Evolutionary conservation across 1,140 invertebrate species (phyloP), one percentile per base, ranked within the genome.

Genomic region (Conus betulinus): DNA sequence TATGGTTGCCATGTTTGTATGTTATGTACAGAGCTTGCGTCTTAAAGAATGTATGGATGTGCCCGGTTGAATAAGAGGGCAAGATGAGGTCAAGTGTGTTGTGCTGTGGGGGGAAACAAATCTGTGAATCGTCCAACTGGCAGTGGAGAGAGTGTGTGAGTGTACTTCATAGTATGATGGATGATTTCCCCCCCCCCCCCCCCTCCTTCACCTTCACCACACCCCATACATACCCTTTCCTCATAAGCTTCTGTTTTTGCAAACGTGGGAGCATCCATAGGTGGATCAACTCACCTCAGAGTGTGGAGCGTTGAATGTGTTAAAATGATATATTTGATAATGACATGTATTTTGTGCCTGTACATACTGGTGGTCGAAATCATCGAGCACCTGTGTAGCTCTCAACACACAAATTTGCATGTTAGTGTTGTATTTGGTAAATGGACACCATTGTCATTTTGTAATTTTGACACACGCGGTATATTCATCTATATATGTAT

Each of bases 291-390:
- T 63, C 60, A 63, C 60, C 60, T 63, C 60, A 63, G 60, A 71
- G 23, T 71, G 79, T 81, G 15, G 5, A 20, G 17, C 51, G 17
- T 81, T 55, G 51, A 25, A 27, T 81, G 51, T 51, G 76, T 53
- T 23, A 23, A 51, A 51, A 81, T 23, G 51, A 81, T 81, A 81
- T 81, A 81, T 81, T 81, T 81, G 79, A 81, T 81, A 78, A 81
- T 81, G 79, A 71, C 20, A 71, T 71, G 57, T 27, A 11, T 11
- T 8, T 74, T n/a, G 27, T 81, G 79, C 39, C 27, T 81, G 79
- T 81, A 81, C 79, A 81, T 81, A 81, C 7, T 8, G 27, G 79
- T 39, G 17, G 17, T 81, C 4, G 51, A 39, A 5, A 0, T 11
- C 2, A 51, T 81, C 15, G 13, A 13, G 53, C 39, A 53, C 79